phyloP scores from a whole-genome alignment of 2,797 vertebrate species.

The Kryptopterus vitreolus region DNA sequence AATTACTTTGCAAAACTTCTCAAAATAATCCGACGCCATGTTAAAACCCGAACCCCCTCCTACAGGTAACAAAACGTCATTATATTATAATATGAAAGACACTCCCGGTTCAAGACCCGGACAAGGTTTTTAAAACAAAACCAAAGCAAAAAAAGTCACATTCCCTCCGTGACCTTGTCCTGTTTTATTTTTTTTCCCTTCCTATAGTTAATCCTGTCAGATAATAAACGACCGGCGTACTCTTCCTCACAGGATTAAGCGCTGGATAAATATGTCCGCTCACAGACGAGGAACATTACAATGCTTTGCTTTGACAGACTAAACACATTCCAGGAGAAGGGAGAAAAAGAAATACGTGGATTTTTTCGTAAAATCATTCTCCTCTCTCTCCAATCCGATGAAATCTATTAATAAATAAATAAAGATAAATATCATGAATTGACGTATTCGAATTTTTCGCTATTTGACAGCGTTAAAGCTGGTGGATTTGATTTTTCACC shows the following conservation, averaged over 20 bases:
- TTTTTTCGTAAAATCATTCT: neutral
- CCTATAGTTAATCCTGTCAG: conserved; percentile 64
- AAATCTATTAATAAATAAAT: too few species aligned
- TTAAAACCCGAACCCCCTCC: conserved; percentile 64
- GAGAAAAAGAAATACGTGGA: neutral
- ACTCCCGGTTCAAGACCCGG: conserved; percentile 65
- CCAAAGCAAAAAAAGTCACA: conserved; percentile 63
- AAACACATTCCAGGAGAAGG: conserved; percentile 45
- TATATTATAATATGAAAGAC: conserved; percentile 64
- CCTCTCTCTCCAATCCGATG: neutral
- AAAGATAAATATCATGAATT: too few species aligned
- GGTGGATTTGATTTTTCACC: neutral
- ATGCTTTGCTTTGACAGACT: conserved; percentile 45
- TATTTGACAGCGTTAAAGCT: too few species aligned
- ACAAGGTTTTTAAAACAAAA: conserved; percentile 41
- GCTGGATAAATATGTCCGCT: conserved; percentile 63
- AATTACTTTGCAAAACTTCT: conserved; percentile 50
- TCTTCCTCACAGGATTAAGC: conserved; percentile 65
- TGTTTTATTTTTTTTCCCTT: conserved; percentile 64
- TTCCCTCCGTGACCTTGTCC: conserved; percentile 63
- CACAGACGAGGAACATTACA: conserved; percentile 15
- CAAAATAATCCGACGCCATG: conserved; percentile 57
- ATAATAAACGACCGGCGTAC: conserved; percentile 68
- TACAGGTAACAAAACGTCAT: conserved; percentile 62
- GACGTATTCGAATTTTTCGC: too few species aligned